Evolutionary conservation across 2,888 invertebrate genomes (phyloP), one percentile per base, ranked within the genome.

Genomic region (Drosophila neonasuta): DNA sequence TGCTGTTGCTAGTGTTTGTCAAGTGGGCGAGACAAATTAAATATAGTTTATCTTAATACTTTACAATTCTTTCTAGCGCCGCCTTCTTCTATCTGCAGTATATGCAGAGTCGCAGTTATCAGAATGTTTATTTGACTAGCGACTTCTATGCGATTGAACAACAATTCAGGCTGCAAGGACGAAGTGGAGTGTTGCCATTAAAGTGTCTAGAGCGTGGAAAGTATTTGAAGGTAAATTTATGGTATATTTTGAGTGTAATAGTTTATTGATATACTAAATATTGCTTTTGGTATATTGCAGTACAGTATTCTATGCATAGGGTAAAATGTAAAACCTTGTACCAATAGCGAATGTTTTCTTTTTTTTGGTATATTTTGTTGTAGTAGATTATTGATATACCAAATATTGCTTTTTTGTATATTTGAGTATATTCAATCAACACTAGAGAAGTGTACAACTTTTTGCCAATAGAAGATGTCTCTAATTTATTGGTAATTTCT

Each of bases 31-130:
- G 1, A 51, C 64, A 6, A 20, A 6, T 24, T 11, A 0, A 30
- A 8, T 3, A 17, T 8, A 13, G 6, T 8, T 17, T 0, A 17
- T 10, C 13, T 8, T 0, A 13, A 11, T 20, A 30, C 6, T 30
- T 6, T 3, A 10, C 9, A 15, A 45, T 17, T 13, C 2, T 13
- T 8, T 4, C 85, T 15, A 96, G 95, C 84, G 94, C 95, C 0
- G 91, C 94, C 69, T 92, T 93, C 75, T 96, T 96, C 86, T 94
- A 95, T 77, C 92, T 93, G 76, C 95, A 94, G 91, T 96, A 93
- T 89, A 91, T 95, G 80, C 93, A 93, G 0, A 93, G 92, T 63
- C 94, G 94, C 9, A 92, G 93, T 3, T 96, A 93, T 82, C 95
- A 96, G 85, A 96, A 96, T 85, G 91, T 92, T 10, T 96, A 94